These are phyloP conservation scores for Cotesia typhae DNA, from an alignment of 1,140 invertebrate genomes.

Conservation along the genomic window DNA sequence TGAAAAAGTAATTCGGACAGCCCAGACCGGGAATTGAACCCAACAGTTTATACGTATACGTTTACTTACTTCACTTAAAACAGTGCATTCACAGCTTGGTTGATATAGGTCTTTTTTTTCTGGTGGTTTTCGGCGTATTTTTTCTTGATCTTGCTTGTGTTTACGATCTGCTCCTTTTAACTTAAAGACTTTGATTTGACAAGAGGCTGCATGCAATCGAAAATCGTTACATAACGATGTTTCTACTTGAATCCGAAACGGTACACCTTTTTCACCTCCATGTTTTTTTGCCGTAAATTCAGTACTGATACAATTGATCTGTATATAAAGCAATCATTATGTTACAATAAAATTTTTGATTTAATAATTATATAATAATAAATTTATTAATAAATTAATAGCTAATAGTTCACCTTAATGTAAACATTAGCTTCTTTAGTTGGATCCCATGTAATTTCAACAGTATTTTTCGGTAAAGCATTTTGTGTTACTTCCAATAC, in stretches of 20 bases:
- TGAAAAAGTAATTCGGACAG: no score
- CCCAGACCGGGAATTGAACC: no score
- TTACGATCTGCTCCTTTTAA: constrained; percentile 96
- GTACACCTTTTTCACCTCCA: constrained; percentile 96
- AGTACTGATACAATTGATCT: constrained; percentile 96
- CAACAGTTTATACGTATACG: background rate
- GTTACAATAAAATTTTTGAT: no score
- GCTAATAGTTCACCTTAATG: constrained; percentile 3
- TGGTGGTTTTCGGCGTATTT: constrained; percentile 86
- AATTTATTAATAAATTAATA: constrained; percentile 8
- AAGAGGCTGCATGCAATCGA: constrained; percentile 89
- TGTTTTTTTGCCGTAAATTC: constrained; percentile 98
- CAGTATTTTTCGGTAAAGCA: constrained; percentile 74
- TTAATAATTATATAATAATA: no score
- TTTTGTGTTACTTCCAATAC: constrained; percentile 84
- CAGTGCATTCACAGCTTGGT: constrained; percentile 94
- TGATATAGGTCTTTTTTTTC: constrained; percentile 94
- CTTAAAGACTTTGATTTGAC: constrained; percentile 93
- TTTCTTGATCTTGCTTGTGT: constrained; percentile 96
- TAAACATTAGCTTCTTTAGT: constrained; percentile 95
- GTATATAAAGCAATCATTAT: constrained; percentile 36
- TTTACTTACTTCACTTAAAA: constrained; percentile 82
- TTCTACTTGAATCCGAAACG: constrained; percentile 94
- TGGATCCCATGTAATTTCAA: constrained; percentile 95
- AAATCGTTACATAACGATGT: constrained; percentile 66